phyloP scores from a whole-genome alignment of 1,140 invertebrate species.

The Heliconius himera region DNA sequence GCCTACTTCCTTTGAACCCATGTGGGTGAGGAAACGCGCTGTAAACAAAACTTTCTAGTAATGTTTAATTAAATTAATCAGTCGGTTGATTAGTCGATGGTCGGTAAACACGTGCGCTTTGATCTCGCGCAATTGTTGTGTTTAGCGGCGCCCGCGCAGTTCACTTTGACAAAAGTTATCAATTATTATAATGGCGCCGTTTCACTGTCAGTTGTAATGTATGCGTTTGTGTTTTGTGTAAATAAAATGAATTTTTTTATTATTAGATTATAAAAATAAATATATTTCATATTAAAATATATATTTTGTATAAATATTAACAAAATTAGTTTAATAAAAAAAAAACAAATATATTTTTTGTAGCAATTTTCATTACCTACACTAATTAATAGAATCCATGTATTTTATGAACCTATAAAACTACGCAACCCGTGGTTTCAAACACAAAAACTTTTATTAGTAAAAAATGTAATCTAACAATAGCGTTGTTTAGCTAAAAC shows the following conservation, averaged over 20 bases:
- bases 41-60: constrained; percentile 80
- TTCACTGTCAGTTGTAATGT: not conserved
- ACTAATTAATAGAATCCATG: too few species aligned
- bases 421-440: not conserved
- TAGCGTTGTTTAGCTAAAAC: constrained; percentile 37
- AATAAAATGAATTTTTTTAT: not conserved
- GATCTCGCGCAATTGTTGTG: constrained; percentile 75
- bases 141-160: constrained; percentile 51
- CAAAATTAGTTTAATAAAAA: not conserved
- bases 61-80: constrained; percentile 82
- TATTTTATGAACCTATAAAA: too few species aligned
- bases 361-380: too few species aligned
- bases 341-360: not conserved
- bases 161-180: constrained; percentile 46
- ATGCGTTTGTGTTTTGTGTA: not conserved
- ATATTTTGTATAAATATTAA: not conserved
- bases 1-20: constrained; percentile 78
- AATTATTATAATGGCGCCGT: constrained; percentile 33
- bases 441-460: constrained; percentile 4
- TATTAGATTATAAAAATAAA: too few species aligned
- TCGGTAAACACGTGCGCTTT: constrained; percentile 74
- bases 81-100: constrained; percentile 78
- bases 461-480: constrained; percentile 34
- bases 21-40: constrained; percentile 78
- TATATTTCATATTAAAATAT: too few species aligned